These are phyloP conservation scores for Cheirogaleus major DNA, from an alignment of 2,797 vertebrate species.

Conservation along the genomic window DNA sequence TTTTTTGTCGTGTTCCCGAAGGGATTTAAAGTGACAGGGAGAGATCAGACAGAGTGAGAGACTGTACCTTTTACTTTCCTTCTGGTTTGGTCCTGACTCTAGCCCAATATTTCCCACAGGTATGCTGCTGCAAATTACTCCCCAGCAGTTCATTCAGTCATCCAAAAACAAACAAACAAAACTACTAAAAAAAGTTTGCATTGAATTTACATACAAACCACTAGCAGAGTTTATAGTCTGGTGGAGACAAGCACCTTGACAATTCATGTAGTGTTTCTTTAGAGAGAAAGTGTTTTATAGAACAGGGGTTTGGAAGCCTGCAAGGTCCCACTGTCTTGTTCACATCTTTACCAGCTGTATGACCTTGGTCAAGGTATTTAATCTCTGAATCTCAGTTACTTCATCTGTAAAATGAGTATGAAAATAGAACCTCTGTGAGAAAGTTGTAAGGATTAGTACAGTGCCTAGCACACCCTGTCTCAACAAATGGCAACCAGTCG, in stretches of 20 bases:
- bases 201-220: background rate
- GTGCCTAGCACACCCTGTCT: background rate
- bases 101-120: background rate
- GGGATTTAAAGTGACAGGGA: conserved; percentile 29
- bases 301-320: background rate
- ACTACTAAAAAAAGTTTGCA: background rate
- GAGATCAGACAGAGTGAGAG: background rate
- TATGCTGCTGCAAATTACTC: background rate
- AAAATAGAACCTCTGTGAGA: background rate
- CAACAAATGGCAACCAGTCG: background rate
- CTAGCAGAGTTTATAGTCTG: background rate
- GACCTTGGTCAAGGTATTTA: background rate
- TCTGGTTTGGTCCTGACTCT: background rate
- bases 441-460: background rate
- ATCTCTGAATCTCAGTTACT: background rate
- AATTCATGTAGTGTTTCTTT: background rate
- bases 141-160: background rate
- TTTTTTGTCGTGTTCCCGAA: conserved; percentile 16
- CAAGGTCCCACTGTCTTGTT: background rate
- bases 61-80: background rate
- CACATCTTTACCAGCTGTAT: background rate
- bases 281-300: background rate
- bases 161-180: background rate
- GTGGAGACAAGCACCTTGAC: background rate
- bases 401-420: background rate